Evolutionary conservation across 2,888 invertebrate species (phyloP).

Genomic region (Iphiclides podalirius): DNA sequence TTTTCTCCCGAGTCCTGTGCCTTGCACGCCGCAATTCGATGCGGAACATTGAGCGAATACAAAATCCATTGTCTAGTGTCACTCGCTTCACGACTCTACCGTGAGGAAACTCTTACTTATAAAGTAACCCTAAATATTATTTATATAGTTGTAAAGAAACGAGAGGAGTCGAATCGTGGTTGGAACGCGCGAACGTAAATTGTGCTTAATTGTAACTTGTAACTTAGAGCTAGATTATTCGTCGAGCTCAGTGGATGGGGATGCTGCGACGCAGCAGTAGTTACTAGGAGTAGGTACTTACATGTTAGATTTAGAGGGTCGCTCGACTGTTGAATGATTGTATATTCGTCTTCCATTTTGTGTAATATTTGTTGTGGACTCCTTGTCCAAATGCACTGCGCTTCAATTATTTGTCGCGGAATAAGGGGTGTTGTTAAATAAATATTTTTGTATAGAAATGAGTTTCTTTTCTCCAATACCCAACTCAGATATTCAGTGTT

Average conservation of each 20-base stretch:
- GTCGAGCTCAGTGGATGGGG: background rate
- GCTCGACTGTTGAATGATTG: constrained; percentile 2
- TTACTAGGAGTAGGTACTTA: background rate
- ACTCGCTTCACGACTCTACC: too few species aligned
- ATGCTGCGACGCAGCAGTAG: background rate
- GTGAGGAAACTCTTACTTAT: too few species aligned
- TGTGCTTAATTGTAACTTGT: too few species aligned
- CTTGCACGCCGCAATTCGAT: too few species aligned
- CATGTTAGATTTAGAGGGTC: background rate
- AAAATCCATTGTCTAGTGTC: background rate
- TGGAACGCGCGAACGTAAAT: background rate
- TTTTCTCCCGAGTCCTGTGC: too few species aligned
- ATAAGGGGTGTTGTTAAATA: constrained; percentile 13
- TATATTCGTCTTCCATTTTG: constrained; percentile 12
- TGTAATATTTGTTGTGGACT: constrained; percentile 3
- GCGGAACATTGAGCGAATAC: background rate
- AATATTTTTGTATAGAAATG: constrained; percentile 3
- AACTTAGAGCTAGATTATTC: background rate
- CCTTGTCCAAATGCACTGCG: constrained; percentile 2
- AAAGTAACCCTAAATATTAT: background rate
- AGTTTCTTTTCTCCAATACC: too few species aligned
- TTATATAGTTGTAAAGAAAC: background rate
- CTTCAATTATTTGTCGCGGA: constrained; percentile 8
- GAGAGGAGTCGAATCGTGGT: background rate
- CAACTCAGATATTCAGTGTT: too few species aligned